Percentiles rank a stretch among this genome's conserved stretches.
Conservation (phyloP, 1,140 invertebrate species). For the Magallana ariakensis region DNA sequence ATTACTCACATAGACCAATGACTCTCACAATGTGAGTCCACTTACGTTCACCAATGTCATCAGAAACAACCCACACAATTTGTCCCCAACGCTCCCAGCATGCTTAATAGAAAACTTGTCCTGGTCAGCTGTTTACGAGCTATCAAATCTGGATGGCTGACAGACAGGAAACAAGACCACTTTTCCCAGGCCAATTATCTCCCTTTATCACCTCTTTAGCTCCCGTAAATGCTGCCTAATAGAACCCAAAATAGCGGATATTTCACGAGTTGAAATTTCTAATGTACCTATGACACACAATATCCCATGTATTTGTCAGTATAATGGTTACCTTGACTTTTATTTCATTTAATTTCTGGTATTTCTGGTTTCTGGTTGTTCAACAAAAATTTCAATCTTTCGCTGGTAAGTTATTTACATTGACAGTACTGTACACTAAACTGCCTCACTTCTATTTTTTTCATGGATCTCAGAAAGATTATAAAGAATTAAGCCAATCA, state of each 20-base stretch:
- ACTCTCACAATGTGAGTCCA: too few species aligned
- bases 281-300: background rate
- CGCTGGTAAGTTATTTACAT: background rate
- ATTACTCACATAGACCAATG: too few species aligned
- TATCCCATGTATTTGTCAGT: background rate
- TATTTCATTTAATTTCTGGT: background rate
- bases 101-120: too few species aligned
- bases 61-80: too few species aligned
- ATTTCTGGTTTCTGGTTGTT: background rate
- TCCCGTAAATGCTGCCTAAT: background rate
- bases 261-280: background rate
- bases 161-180: background rate
- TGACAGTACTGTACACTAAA: too few species aligned
- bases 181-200: background rate
- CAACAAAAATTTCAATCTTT: background rate
- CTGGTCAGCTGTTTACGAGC: too few species aligned
- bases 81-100: too few species aligned
- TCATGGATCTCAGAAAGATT: background rate
- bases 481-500: background rate
- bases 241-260: background rate
- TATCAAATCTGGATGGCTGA: too few species aligned
- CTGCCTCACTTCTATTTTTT: background rate
- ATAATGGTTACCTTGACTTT: background rate
- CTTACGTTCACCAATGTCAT: too few species aligned
- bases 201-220: background rate